Conservation (phyloP, 2,797 vertebrate species). For the Spheniscus humboldti region DNA sequence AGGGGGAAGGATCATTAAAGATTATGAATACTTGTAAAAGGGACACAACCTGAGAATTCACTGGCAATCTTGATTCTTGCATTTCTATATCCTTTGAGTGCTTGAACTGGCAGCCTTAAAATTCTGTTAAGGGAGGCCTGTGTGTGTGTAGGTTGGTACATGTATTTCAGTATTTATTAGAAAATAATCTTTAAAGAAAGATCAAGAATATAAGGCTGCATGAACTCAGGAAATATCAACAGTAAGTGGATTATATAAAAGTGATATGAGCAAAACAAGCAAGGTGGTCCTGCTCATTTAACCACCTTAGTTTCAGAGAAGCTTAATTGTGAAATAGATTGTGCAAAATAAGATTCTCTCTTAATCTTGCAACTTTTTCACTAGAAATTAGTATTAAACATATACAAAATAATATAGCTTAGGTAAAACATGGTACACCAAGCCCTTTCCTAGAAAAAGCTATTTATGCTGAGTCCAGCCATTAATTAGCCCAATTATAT, state of each 20-base stretch:
- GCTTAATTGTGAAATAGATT: not conserved
- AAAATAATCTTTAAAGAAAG: not conserved
- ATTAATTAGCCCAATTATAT: not conserved
- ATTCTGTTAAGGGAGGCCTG: not conserved
- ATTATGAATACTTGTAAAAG: not conserved
- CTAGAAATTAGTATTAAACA: not conserved
- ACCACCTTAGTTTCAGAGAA: not conserved
- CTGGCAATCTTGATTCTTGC: not conserved
- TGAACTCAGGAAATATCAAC: not conserved
- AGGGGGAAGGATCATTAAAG: not conserved
- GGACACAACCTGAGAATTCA: not conserved
- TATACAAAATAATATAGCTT: not conserved
- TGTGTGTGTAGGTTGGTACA: not conserved
- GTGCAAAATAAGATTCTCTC: not conserved
- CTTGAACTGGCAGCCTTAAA: not conserved
- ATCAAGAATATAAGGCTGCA: not conserved
- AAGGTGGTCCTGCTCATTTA: not conserved
- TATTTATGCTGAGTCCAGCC: not conserved
- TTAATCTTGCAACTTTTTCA: not conserved
- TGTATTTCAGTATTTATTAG: not conserved
- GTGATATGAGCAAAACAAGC: not conserved
- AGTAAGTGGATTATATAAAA: not conserved
- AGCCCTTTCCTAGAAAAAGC: not conserved
- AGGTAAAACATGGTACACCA: not conserved
- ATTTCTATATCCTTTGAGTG: not conserved